A percentile compares a stretch with the other conserved stretches of the same genome.
These are phyloP conservation scores for Schrankia costaestrigalis DNA, from an alignment of 2,888 invertebrate species.

Conservation along the genomic window DNA sequence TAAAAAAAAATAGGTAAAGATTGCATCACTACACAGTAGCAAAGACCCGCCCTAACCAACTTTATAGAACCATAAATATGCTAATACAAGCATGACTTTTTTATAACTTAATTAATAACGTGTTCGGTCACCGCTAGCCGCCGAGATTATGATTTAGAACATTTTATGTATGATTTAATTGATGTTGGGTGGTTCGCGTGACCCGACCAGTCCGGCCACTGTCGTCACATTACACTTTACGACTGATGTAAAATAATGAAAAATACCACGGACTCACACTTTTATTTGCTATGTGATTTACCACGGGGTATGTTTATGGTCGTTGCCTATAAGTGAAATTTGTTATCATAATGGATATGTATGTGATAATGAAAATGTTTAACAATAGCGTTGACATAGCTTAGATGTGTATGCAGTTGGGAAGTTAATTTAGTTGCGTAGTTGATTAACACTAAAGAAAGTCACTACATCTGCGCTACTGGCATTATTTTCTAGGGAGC, in stretches of 20 bases:
- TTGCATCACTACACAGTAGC: conserved; percentile 10
- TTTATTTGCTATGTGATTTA: conserved; percentile 64
- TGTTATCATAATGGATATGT: conserved; percentile 33
- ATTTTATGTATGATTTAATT: conserved; percentile 75
- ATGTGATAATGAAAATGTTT: neutral
- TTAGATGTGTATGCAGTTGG: too few relatives aligned
- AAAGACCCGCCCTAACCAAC: conserved; percentile 27
- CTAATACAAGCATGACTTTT: conserved; percentile 75
- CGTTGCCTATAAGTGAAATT: conserved; percentile 37
- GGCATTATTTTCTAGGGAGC: too few relatives aligned
- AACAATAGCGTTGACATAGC: neutral
- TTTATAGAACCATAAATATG: conserved; percentile 73
- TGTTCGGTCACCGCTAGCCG: conserved; percentile 48
- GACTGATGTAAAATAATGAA: conserved; percentile 74
- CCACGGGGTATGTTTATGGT: conserved; percentile 45
- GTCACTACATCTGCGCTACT: too few relatives aligned
- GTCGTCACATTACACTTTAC: conserved; percentile 66
- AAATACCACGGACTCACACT: conserved; percentile 51
- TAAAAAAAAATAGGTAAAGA: too few relatives aligned
- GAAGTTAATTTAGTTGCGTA: too few relatives aligned
- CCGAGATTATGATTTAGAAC: conserved; percentile 72
- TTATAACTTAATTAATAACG: conserved; percentile 80
- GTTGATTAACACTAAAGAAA: too few relatives aligned
- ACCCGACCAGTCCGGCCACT: conserved; percentile 28
- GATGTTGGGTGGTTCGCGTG: conserved; percentile 65